Percentiles rank a stretch among this genome's conserved stretches.
Conservation (phyloP, 2,797 vertebrate genomes). For the Pseudopleuronectes americanus region DNA sequence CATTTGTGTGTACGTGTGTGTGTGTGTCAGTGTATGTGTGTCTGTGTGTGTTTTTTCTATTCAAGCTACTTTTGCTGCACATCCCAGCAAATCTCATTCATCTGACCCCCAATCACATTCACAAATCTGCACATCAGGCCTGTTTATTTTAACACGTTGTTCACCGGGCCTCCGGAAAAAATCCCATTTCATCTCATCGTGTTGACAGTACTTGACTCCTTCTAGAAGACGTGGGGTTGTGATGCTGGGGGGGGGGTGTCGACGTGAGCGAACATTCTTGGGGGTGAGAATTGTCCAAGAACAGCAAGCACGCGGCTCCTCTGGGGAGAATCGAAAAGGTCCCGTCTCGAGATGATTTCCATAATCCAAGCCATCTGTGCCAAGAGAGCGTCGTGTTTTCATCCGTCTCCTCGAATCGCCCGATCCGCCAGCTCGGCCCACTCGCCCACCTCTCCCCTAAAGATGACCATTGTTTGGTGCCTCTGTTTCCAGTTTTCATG, state of each 20-base stretch:
- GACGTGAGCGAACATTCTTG: conserved; percentile 75
- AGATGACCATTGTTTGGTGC: conserved; percentile 58
- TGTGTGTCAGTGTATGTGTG: not conserved
- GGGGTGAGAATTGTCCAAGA: conserved; percentile 79
- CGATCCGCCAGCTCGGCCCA: conserved; percentile 45
- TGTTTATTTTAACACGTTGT: conserved; percentile 74
- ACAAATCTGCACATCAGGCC: conserved; percentile 64
- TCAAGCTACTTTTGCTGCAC: conserved; percentile 46
- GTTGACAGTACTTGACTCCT: conserved; percentile 69
- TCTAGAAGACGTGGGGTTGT: conserved; percentile 59
- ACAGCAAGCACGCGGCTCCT: conserved; percentile 80
- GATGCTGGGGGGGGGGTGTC: conserved; percentile 36
- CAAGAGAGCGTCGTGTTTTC: conserved; percentile 79
- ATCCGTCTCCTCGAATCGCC: conserved; percentile 66
- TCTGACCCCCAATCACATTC: conserved; percentile 55
- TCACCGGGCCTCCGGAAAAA: conserved; percentile 41
- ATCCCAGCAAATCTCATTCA: conserved; percentile 59
- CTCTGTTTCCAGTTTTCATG: conserved; percentile 44
- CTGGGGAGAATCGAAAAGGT: conserved; percentile 76
- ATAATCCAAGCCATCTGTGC: conserved; percentile 86
- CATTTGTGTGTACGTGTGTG: conserved; percentile 14
- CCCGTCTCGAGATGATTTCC: conserved; percentile 76
- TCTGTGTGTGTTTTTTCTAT: conserved; percentile 16
- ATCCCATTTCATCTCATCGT: conserved; percentile 54
- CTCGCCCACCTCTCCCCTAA: conserved; percentile 54